Evolutionary conservation across 2,888 invertebrate genomes (phyloP).

Genomic region (Dysmachus trigonus): DNA sequence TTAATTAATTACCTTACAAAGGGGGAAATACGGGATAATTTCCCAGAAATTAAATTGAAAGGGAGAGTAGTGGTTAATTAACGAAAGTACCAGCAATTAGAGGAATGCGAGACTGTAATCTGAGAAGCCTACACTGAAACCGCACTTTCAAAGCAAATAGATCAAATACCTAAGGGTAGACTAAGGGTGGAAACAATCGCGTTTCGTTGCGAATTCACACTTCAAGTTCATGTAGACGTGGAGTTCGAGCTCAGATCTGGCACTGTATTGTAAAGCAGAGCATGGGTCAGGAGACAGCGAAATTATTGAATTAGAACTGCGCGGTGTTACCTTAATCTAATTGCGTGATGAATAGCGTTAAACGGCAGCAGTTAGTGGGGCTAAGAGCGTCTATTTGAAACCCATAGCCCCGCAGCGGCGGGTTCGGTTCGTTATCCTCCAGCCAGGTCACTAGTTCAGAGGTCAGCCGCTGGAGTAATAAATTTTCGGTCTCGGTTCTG

Average conservation of each 20-base stretch:
- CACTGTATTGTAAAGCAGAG: not conserved
- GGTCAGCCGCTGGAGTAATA: not conserved
- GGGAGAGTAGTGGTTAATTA: not conserved
- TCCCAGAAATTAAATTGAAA: not conserved
- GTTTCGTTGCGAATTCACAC: not conserved
- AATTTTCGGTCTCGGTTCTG: not conserved
- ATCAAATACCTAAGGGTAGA: not conserved
- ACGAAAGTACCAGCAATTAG: not conserved
- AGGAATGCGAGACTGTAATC: not conserved
- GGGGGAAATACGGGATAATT: not conserved
- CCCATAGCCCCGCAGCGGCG: not conserved
- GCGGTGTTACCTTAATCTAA: not conserved
- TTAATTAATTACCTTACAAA: not conserved
- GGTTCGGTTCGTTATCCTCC: slow-evolving; percentile 10
- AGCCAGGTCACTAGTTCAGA: slow-evolving; percentile 12
- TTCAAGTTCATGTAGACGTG: not conserved
- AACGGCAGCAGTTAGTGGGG: not conserved
- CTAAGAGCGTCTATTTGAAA: not conserved
- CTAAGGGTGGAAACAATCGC: not conserved
- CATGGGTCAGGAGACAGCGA: not conserved
- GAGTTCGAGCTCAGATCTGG: not conserved
- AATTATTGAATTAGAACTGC: not conserved
- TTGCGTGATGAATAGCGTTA: slow-evolving; percentile 3
- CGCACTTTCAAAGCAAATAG: not conserved
- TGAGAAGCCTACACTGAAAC: not conserved